Conservation (phyloP, 2,797 vertebrate species). For the Podarcis lilfordi region DNA sequence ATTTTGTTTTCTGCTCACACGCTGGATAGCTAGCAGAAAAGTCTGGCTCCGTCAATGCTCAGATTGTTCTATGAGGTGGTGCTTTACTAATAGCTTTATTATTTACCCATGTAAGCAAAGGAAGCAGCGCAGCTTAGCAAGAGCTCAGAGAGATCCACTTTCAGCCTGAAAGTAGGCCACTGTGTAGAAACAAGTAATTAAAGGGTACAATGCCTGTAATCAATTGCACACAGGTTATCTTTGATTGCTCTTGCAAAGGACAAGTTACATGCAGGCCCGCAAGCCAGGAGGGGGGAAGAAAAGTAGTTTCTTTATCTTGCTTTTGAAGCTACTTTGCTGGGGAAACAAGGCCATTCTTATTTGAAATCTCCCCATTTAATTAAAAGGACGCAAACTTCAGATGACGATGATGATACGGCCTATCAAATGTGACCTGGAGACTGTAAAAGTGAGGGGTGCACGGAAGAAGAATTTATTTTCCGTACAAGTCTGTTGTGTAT, state of each 20-base stretch:
- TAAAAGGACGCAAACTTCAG: conserved; percentile 79
- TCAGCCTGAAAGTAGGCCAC: conserved; percentile 76
- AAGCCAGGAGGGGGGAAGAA: conserved; percentile 62
- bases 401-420: conserved; percentile 76
- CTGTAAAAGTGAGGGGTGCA: conserved; percentile 38
- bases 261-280: conserved; percentile 78
- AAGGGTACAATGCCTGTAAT: conserved; percentile 81
- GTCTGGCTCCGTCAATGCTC: conserved; percentile 58
- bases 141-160: conserved; percentile 68
- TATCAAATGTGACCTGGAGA: conserved; percentile 75
- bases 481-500: conserved; percentile 60
- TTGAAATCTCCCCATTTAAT: conserved; percentile 79
- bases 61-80: conserved; percentile 65
- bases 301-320: conserved; percentile 75
- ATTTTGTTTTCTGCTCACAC: conserved; percentile 47
- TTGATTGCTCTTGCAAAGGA: conserved; percentile 80
- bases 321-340: conserved; percentile 71
- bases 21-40: conserved; percentile 41
- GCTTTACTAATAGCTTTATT: conserved; percentile 73
- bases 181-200: conserved; percentile 82
- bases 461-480: conserved; percentile 64
- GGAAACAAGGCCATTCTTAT: conserved; percentile 81
- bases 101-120: conserved; percentile 70
- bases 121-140: conserved; percentile 57
- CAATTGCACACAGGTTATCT: conserved; percentile 81